phyloP scores from a whole-genome alignment of 2,113 vertebrate genomes.

The Leptocoma aspasia region DNA sequence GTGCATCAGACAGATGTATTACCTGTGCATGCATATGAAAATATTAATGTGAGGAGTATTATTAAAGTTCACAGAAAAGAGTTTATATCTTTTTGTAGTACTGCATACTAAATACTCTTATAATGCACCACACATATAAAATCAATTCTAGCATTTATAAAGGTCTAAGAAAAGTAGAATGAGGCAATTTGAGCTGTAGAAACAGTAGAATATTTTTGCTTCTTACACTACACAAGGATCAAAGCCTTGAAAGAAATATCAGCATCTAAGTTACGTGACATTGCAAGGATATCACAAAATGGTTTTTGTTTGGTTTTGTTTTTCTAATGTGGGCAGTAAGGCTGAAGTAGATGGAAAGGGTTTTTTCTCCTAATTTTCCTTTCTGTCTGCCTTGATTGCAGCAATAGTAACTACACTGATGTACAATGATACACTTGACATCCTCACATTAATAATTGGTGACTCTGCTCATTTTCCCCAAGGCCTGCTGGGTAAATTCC shows the following conservation, averaged over 20 bases:
- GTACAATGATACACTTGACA: not conserved
- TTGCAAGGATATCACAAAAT: not conserved
- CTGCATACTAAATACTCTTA: not conserved
- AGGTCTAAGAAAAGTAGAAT: not conserved
- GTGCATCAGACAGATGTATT: not conserved
- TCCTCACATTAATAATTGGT: not conserved
- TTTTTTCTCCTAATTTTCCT: not conserved
- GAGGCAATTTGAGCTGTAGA: not conserved
- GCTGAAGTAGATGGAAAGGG: not conserved
- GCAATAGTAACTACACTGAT: not conserved
- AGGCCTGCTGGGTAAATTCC: not conserved
- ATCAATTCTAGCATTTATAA: not conserved
- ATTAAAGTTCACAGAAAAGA: not conserved
- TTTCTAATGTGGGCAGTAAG: not conserved
- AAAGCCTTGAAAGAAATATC: not conserved
- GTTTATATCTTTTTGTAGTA: not conserved
- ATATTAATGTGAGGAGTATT: not conserved
- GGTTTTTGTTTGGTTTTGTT: fast-evolving
- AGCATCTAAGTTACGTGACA: not conserved
- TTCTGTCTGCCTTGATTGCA: not conserved
- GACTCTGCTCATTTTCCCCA: not conserved
- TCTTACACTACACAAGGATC: not conserved
- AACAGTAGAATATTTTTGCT: not conserved
- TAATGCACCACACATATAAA: not conserved
- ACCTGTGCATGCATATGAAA: not conserved